Percentiles rank a stretch among this genome's conserved stretches.
These are phyloP conservation scores for Trachelus troglodyta DNA, from an alignment of 2,888 invertebrate genomes.

Conservation along the genomic window DNA sequence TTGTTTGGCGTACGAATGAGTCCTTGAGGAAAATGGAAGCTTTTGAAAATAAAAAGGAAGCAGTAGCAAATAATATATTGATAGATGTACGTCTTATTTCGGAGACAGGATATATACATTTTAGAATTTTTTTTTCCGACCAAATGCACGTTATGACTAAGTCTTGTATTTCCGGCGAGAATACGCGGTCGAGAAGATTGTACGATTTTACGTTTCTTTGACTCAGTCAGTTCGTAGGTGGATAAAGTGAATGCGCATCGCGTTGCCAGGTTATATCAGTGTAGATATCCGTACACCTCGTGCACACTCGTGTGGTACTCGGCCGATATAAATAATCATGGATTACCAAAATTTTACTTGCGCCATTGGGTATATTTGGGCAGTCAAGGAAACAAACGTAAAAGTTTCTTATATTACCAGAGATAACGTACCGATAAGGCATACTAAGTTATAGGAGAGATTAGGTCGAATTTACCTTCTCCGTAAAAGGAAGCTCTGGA, in stretches of 20 bases:
- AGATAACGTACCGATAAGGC: not conserved
- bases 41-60: not conserved
- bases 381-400: slow-evolving; percentile 1
- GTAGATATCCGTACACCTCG: not conserved
- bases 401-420: not conserved
- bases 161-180: not conserved
- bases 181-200: not conserved
- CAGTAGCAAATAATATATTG: not conserved
- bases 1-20: not conserved
- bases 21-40: slow-evolving; percentile 5
- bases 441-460: not conserved
- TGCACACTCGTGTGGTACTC: not conserved
- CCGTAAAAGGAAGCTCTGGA: not conserved
- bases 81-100: not conserved
- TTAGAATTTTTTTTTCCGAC: not conserved
- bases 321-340: not conserved
- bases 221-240: not conserved
- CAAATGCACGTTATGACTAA: not conserved
- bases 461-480: not conserved
- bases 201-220: not conserved
- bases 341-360: not conserved
- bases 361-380: not conserved
- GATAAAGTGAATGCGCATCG: not conserved
- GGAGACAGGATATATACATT: not conserved
- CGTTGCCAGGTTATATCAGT: not conserved